Evolutionary conservation across 2,888 invertebrate genomes (phyloP).

Genomic region (Lissocephala sabroskyi): DNA sequence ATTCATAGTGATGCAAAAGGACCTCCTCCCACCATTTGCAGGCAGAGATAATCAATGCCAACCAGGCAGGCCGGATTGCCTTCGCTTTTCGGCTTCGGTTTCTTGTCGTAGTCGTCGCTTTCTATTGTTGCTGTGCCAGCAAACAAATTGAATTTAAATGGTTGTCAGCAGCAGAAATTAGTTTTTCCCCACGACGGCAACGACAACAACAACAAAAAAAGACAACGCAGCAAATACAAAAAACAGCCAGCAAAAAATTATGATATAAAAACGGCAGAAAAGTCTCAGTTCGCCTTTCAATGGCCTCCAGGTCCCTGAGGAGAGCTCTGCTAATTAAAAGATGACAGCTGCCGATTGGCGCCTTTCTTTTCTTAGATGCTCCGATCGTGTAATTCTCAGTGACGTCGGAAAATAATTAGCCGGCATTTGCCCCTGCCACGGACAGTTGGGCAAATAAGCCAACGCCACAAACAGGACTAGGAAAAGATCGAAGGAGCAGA

Average conservation of each 20-base stretch:
- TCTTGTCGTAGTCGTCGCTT: constrained; percentile 9
- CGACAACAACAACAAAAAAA: constrained; percentile 16
- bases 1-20: not conserved
- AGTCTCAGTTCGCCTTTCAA: too few species aligned
- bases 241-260: constrained; percentile 1
- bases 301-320: not conserved
- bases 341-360: constrained; percentile 20
- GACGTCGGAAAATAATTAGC: too few species aligned
- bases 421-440: too few species aligned
- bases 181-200: constrained; percentile 20
- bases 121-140: constrained; percentile 25
- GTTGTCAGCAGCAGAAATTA: constrained; percentile 56
- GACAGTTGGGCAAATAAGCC: too few species aligned
- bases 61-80: not conserved
- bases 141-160: constrained; percentile 54
- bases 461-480: too few species aligned
- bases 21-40: too few species aligned
- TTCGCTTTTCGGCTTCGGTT: not conserved
- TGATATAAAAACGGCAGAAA: not conserved
- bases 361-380: too few species aligned
- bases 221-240: constrained; percentile 7
- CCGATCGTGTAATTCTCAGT: too few species aligned
- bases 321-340: constrained; percentile 31
- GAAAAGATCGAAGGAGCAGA: too few species aligned
- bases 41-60: constrained; percentile 20